Conservation (phyloP, 2,888 invertebrate species). For the Conops quadrifasciatus region DNA sequence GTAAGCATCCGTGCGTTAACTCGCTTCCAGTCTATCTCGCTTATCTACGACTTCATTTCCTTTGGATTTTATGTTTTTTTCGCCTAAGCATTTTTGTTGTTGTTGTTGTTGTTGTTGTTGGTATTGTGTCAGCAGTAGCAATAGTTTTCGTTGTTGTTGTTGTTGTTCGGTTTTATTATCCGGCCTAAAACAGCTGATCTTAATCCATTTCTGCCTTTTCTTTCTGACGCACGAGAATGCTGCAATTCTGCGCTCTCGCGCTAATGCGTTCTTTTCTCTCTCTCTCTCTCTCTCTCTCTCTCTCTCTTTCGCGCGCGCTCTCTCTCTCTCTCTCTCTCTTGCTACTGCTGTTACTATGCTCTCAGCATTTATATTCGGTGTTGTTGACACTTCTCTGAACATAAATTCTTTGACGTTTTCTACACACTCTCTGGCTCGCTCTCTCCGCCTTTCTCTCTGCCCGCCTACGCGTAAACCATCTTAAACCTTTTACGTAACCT, state of each 20-base stretch:
- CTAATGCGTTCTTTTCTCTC: background rate
- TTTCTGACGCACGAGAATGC: no score
- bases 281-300: slow-evolving; percentile 5
- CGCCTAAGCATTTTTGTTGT: slow-evolving; percentile 25
- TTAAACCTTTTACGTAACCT: no score
- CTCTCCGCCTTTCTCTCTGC: background rate
- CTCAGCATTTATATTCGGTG: background rate
- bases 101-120: slow-evolving; percentile 43
- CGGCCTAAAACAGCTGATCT: slow-evolving; percentile 32
- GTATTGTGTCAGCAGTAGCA: slow-evolving; percentile 42
- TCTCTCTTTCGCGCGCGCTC: background rate
- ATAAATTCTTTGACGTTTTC: background rate
- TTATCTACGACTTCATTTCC: slow-evolving; percentile 56
- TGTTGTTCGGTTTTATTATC: background rate
- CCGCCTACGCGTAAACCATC: background rate
- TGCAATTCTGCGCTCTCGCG: no score
- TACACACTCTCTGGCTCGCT: background rate
- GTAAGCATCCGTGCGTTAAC: slow-evolving; percentile 5
- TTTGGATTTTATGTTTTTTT: slow-evolving; percentile 45
- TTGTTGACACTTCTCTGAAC: background rate
- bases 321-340: background rate
- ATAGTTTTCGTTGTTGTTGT: background rate
- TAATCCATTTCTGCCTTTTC: slow-evolving; percentile 11
- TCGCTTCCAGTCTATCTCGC: slow-evolving; percentile 11
- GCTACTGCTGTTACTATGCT: background rate